Evolutionary conservation across 2,888 invertebrate genomes (phyloP).

Genomic region (Gerris lacustris): DNA sequence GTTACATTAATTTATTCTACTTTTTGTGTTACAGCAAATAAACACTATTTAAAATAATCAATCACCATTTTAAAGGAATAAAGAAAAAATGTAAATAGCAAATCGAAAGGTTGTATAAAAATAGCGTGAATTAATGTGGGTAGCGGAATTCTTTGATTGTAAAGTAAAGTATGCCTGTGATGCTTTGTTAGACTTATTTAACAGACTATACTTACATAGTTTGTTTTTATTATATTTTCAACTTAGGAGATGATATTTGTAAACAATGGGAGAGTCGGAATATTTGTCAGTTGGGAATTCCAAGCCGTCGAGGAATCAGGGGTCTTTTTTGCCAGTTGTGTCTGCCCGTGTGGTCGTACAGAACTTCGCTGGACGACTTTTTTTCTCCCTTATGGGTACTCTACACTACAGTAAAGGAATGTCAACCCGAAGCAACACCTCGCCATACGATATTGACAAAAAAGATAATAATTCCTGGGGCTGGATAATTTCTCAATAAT

Average conservation of each 20-base stretch:
- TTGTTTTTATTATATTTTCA: too few species aligned
- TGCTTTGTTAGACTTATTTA: too few species aligned
- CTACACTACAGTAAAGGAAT: background rate
- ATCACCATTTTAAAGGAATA: too few species aligned
- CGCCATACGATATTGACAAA: background rate
- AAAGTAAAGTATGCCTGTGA: too few species aligned
- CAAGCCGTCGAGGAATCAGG: background rate
- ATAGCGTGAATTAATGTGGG: too few species aligned
- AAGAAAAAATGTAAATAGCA: too few species aligned
- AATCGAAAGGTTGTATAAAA: too few species aligned
- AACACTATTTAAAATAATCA: too few species aligned
- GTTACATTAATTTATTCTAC: too few species aligned
- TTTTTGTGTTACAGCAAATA: too few species aligned
- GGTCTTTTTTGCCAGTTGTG: background rate
- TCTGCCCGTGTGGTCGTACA: background rate
- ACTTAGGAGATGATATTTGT: background rate
- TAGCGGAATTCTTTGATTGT: too few species aligned
- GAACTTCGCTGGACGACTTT: background rate
- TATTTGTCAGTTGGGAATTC: conserved; percentile 2
- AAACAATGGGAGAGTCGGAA: background rate
- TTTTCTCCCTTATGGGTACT: background rate
- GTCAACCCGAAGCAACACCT: background rate
- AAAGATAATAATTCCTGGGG: background rate
- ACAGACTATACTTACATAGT: too few species aligned
- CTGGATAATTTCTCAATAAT: background rate